These are phyloP conservation scores for Trissonchulus latispiculum DNA, from an alignment of 2,888 invertebrate genomes.

Conservation along the genomic window DNA sequence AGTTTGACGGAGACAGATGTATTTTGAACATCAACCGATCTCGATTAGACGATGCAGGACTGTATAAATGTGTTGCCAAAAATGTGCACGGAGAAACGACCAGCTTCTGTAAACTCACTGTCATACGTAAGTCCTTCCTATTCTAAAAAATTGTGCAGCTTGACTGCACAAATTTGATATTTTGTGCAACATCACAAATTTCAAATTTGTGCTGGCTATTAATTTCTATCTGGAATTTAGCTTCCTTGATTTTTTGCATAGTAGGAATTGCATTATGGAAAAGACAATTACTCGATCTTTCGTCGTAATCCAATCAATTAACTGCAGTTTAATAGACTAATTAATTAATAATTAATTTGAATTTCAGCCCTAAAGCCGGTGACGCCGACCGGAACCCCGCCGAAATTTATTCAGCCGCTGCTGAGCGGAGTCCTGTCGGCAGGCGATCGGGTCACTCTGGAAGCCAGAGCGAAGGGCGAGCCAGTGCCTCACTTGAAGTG, in stretches of 20 bases:
- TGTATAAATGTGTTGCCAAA: conserved; percentile 63
- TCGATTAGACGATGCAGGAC: conserved; percentile 59
- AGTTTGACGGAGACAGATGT: conserved; percentile 65
- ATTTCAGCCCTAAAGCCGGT: no score
- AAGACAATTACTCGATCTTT: no score
- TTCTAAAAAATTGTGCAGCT: no score
- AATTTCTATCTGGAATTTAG: no score
- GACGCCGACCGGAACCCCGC: not conserved
- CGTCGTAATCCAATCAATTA: no score
- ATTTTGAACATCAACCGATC: conserved; percentile 58
- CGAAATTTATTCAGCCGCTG: conserved; percentile 18
- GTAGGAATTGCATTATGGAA: no score
- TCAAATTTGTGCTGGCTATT: no score
- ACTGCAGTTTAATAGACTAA: no score
- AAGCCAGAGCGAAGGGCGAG: conserved; percentile 34
- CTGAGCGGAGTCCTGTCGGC: conserved; percentile 17
- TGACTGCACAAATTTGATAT: no score
- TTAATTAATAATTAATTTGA: no score
- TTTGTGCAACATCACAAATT: no score
- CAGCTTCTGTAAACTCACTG: conserved; percentile 37
- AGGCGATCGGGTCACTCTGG: conserved; percentile 23
- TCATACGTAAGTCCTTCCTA: conserved; percentile 25
- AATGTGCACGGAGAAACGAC: conserved; percentile 52
- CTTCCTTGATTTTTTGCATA: no score
- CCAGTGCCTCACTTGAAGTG: conserved; percentile 38